A percentile compares a stretch with the other conserved stretches of the same genome.
Conservation (phyloP, 2,113 vertebrate genomes). For the Mungos mungo region DNA sequence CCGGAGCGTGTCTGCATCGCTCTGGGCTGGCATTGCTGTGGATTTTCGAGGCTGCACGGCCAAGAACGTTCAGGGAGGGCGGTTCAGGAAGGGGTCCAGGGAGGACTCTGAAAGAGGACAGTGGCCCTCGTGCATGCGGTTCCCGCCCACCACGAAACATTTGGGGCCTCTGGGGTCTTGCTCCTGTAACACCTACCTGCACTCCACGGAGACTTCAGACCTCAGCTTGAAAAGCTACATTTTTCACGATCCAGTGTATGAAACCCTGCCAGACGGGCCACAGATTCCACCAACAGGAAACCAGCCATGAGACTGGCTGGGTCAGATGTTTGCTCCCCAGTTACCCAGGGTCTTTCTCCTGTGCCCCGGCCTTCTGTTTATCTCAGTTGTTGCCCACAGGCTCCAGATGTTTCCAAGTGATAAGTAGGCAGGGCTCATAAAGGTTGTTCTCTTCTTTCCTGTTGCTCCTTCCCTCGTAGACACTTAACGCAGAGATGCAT, state of each 20-base stretch:
- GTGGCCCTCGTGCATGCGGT: fast-evolving
- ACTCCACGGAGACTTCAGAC: background rate
- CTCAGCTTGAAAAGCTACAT: background rate
- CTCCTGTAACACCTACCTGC: background rate
- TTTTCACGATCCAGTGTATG: background rate
- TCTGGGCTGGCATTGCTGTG: fast-evolving
- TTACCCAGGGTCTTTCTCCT: background rate
- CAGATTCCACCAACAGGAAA: background rate
- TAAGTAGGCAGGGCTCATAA: background rate
- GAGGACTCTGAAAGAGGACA: background rate
- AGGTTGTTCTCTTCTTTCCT: background rate
- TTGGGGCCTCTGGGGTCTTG: background rate
- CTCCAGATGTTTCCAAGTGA: background rate
- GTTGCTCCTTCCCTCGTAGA: background rate
- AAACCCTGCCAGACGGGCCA: background rate
- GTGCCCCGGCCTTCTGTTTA: background rate
- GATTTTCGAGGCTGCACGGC: background rate
- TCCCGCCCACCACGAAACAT: background rate
- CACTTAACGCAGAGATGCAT: background rate
- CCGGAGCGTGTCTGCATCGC: background rate
- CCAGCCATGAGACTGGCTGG: background rate
- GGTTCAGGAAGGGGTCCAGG: background rate
- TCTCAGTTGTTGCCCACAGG: background rate
- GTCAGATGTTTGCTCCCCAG: background rate
- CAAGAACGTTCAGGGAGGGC: background rate